Base-by-base conservation (phyloP, 2,113 vertebrate genomes). In the Odontophorus gujanensis region DNA sequence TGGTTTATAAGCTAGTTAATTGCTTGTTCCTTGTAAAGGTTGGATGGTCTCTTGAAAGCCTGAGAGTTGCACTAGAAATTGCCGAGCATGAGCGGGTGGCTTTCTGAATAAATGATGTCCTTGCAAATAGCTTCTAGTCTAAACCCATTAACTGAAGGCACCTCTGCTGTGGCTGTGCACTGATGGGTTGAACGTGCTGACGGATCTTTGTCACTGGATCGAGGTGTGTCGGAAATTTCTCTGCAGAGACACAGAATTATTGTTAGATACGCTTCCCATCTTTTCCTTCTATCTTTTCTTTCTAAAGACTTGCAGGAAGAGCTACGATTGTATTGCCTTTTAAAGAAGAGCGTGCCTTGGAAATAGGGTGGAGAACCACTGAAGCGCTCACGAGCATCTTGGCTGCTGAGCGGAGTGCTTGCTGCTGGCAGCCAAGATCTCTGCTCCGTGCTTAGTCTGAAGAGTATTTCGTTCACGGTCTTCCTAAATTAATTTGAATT, bases 351-450 rank as follows among this genome's bases (percentile, higher is more conserved):
- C 3, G 6, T 65, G 34, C 24, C 58, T 73, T 69, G 58, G 16
- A 42, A 66, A 34, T 28, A 25, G 4, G n/a, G 42, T 62, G 48
- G 21, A 78, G 34, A 0, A 7, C 28, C 6, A 2, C 36, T 20
- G 50, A 20, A 19, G 8, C 20, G 3, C n/a, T 26, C 11, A 2
- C 50, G 28, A 16, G 7, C 2, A 3, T 69, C 53, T 65, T 2
- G 6, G 73, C 63, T 51, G 38, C 62, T 45, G 82, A 53, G 24
- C 11, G 15, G 42, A 48, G 62, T 85, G 7, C 28, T 58, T 82
- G 36, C n/a, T 82, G 43, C 55, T 45, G 6, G 38, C 83, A 38
- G 18, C 30, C 32, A 47, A 11, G 21, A 2, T 45, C 13, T 65
- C 28, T 69, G 12, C n/a, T 85, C 17, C 43, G 11, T 89, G 67